Conservation (phyloP, 1,140 invertebrate species). For the Elysia chlorotica region DNA sequence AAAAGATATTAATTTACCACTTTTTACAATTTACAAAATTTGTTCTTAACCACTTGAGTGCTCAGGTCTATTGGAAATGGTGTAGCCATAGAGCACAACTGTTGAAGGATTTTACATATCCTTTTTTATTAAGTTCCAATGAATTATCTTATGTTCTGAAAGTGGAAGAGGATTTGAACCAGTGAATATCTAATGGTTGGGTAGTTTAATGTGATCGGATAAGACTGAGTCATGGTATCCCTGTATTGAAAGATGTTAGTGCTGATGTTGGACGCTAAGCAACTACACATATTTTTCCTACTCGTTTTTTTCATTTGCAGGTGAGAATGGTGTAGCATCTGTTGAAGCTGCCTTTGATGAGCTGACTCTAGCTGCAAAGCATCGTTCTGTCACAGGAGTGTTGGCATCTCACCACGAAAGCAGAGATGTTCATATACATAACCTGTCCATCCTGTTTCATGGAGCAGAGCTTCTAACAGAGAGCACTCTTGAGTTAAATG, state of each 20-base stretch:
- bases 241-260: background rate
- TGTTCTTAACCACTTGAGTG: background rate
- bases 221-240: background rate
- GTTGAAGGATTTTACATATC: too few relatives aligned
- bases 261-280: background rate
- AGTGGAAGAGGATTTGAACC: background rate
- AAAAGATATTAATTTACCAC: background rate
- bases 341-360: slow-evolving; percentile 75
- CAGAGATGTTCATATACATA: slow-evolving; percentile 95
- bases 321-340: slow-evolving; percentile 77
- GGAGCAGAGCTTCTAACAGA: slow-evolving; percentile 94
- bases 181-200: background rate
- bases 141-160: too few relatives aligned
- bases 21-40: background rate
- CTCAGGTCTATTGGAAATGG: background rate
- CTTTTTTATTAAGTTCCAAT: too few relatives aligned
- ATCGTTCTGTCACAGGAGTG: slow-evolving; percentile 91
- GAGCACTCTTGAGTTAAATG: slow-evolving; percentile 95
- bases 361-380: slow-evolving; percentile 88
- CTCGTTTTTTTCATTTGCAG: background rate
- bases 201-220: background rate
- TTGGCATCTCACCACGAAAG: slow-evolving; percentile 92
- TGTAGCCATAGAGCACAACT: too few relatives aligned
- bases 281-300: background rate
- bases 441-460: slow-evolving; percentile 97